Conservation (phyloP, 2,888 invertebrate genomes). For the Galerucella nymphaeae region DNA sequence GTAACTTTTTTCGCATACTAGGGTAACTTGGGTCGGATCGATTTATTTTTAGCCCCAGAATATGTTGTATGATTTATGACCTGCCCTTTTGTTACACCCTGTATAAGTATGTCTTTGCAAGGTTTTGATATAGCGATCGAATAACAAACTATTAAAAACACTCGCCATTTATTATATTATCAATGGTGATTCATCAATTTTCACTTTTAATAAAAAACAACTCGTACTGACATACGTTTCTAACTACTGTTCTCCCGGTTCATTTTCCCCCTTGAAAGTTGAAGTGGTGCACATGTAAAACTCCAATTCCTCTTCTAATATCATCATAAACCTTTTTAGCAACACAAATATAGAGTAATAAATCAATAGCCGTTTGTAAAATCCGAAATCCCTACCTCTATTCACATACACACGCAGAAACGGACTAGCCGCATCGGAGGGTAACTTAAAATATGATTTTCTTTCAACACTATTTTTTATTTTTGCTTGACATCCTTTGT, state of each 20-base stretch:
- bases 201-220: constrained; percentile 22
- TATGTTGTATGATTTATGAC: no score
- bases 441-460: not conserved
- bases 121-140: not conserved
- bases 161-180: not conserved
- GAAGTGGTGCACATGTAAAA: constrained; percentile 44
- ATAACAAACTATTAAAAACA: not conserved
- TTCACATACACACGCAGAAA: constrained; percentile 29
- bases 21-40: no score
- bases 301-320: constrained; percentile 45
- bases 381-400: constrained; percentile 53
- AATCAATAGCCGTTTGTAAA: constrained; percentile 55
- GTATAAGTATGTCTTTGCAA: no score
- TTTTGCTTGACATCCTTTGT: no score
- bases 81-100: no score
- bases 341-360: constrained; percentile 51
- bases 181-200: constrained; percentile 11
- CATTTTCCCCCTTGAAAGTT: constrained; percentile 25
- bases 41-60: no score
- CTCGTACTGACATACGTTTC: constrained; percentile 9
- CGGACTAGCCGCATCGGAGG: not conserved
- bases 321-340: constrained; percentile 50
- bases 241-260: constrained; percentile 15
- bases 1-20: no score
- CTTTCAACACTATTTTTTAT: no score